Base-by-base conservation (phyloP, 2,113 vertebrate genomes). In the Candoia aspera region DNA sequence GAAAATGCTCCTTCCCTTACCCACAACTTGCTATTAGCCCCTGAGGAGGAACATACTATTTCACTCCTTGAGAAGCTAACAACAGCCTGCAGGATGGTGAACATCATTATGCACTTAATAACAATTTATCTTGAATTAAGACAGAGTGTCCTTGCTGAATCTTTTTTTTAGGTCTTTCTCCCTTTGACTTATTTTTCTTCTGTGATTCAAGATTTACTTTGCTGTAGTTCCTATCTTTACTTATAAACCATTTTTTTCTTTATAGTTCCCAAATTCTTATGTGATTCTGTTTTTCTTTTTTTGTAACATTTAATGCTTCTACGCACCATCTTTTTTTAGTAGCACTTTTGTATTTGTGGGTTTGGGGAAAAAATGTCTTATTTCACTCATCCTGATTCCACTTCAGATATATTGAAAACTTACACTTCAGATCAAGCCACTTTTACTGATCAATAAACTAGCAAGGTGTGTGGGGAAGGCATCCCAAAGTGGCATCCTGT, bases 371-470 rank as follows among this genome's bases (percentile, higher is more conserved):
- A 92, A 90, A 79, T 33, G 58, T 17, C 0, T 0, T 1, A 68
- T 55, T 84, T 84, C 62, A 54, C 12, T 42, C 9, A 89, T n/a
- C 10, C 54, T 42, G 19, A 46, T 60, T 84, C 58, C 15, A 29
- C 24, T 84, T 42, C 0, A 0, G 57, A 0, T 33, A 55, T 10
- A 0, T 0, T 0, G 46, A 88, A 84, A 60, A 49, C 0, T 0
- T 0, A 24, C 68, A 12, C 86, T 68, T 84, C 0, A 87, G 46
- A 6, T 79, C 6, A n/a, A 92, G 26, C 42, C 53, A 60, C 11
- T 64, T 87, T 19, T 89, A 88, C 53, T 11, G 13, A 1, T 0
- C 0, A 33, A 10, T 10, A 0, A 0, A 6, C 49, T 46, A 33
- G 23, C 4, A 9, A 53, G 57, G 2, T 59, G 86, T 49, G 29